A percentile compares a stretch with the other conserved stretches of the same genome.
Conservation (phyloP, 23 tunicate genomes). For the Trididemnum clinides region DNA sequence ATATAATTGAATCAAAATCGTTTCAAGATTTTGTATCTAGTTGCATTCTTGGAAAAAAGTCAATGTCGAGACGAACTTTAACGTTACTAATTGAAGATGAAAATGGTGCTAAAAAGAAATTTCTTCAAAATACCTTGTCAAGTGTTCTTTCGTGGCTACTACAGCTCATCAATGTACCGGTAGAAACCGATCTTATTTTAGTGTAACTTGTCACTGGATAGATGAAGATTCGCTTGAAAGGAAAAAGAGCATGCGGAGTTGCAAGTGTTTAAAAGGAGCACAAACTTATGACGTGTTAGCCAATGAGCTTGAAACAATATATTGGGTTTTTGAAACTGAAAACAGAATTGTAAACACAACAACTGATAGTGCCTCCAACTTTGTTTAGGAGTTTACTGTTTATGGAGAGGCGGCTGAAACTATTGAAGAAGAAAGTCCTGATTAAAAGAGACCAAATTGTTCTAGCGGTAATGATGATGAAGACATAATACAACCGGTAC, state of each 20-base stretch:
- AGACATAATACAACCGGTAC: too few species aligned
- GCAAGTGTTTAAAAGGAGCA: constrained; percentile 7
- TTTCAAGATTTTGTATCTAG: constrained; percentile 3
- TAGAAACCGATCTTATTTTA: constrained; percentile 24
- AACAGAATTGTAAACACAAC: constrained; percentile 15
- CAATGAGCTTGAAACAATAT: neutral
- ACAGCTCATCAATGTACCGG: constrained; percentile 10
- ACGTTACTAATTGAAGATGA: neutral
- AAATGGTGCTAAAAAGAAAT: neutral
- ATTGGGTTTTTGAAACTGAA: neutral
- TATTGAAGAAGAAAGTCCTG: too few species aligned
- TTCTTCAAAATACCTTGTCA: neutral
- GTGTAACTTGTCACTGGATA: constrained; percentile 35
- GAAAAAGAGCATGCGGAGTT: neutral
- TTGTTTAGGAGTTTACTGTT: constrained; percentile 15
- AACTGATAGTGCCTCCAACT: constrained; percentile 21
- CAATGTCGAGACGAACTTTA: neutral
- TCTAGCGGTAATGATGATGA: too few species aligned
- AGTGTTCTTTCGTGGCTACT: neutral
- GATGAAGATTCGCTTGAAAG: constrained; percentile 12
- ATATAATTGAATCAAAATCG: constrained; percentile 1
- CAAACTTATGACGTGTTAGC: constrained; percentile 20
- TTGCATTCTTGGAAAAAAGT: constrained; percentile 9
- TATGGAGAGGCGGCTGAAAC: too few species aligned
- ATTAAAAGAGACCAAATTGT: too few species aligned